These are phyloP conservation scores for Plotosus lineatus DNA, from an alignment of 2,113 vertebrate species.

Conservation along the genomic window DNA sequence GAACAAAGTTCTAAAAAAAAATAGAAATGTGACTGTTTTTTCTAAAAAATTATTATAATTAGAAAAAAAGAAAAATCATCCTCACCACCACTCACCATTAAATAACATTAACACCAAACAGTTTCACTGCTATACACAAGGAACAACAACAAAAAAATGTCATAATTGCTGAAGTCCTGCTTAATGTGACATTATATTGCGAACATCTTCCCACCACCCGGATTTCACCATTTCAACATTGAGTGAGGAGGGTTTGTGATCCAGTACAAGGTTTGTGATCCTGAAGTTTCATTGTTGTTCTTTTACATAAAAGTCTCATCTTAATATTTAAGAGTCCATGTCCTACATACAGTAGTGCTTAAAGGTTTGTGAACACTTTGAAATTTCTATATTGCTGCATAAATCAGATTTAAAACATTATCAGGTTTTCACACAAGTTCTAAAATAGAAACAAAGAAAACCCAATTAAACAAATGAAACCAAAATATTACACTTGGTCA, in stretches of 20 bases:
- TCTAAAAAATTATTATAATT: background rate
- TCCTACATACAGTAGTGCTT: background rate
- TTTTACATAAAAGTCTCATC: background rate
- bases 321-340: background rate
- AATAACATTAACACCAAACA: background rate
- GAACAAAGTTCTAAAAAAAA: too few species aligned
- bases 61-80: too few species aligned
- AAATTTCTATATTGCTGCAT: too few species aligned
- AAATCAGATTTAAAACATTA: too few species aligned
- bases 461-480: too few species aligned
- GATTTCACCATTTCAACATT: background rate
- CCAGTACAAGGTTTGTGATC: background rate
- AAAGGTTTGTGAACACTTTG: too few species aligned
- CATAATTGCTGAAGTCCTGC: background rate
- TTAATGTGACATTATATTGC: background rate
- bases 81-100: background rate
- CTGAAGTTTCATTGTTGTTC: background rate
- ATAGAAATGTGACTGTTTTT: too few species aligned
- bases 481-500: too few species aligned
- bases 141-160: background rate
- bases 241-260: slow-evolving; percentile 3
- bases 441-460: too few species aligned
- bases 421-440: too few species aligned
- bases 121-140: background rate
- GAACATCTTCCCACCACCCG: background rate